Percentiles rank a stretch among this genome's conserved stretches.
Evolutionary conservation across 2,113 vertebrate genomes (phyloP).

Genomic region (Leptodactylus fuscus): DNA sequence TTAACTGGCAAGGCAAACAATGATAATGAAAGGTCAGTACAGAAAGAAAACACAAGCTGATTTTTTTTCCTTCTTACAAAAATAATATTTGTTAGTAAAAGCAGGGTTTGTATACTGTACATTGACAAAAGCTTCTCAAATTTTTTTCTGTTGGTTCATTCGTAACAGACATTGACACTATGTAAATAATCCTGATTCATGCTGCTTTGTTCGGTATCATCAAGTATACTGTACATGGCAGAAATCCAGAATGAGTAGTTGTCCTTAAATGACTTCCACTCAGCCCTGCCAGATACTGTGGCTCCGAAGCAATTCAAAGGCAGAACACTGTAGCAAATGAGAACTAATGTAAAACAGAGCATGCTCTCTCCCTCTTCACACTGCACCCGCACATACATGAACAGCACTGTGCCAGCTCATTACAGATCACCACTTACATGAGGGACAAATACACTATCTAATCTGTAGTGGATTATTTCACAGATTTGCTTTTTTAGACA

Average conservation of each 20-base stretch:
- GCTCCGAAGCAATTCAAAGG: slow-evolving; percentile 84
- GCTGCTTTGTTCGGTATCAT: slow-evolving; percentile 77
- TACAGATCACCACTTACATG: slow-evolving; percentile 53
- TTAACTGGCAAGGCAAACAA: slow-evolving; percentile 65
- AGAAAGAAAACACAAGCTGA: slow-evolving; percentile 55
- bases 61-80: slow-evolving; percentile 65
- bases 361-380: slow-evolving; percentile 70
- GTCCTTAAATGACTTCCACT: slow-evolving; percentile 83
- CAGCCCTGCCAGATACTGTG: slow-evolving; percentile 78
- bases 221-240: slow-evolving; percentile 81
- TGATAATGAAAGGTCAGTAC: slow-evolving; percentile 63
- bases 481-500: slow-evolving; percentile 54
- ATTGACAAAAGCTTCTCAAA: slow-evolving; percentile 66
- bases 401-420: slow-evolving; percentile 52
- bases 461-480: slow-evolving; percentile 60
- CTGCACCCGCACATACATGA: slow-evolving; percentile 63
- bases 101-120: slow-evolving; percentile 66
- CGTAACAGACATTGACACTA: slow-evolving; percentile 72
- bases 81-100: slow-evolving; percentile 68
- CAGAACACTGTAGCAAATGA: slow-evolving; percentile 83
- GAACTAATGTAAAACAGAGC: slow-evolving; percentile 81
- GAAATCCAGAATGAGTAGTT: slow-evolving; percentile 79
- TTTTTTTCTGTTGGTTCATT: slow-evolving; percentile 66
- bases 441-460: not conserved
- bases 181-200: slow-evolving; percentile 77